Evolutionary conservation across 2,888 invertebrate genomes (phyloP).

Genomic region (Hydroisotoma schaefferi): DNA sequence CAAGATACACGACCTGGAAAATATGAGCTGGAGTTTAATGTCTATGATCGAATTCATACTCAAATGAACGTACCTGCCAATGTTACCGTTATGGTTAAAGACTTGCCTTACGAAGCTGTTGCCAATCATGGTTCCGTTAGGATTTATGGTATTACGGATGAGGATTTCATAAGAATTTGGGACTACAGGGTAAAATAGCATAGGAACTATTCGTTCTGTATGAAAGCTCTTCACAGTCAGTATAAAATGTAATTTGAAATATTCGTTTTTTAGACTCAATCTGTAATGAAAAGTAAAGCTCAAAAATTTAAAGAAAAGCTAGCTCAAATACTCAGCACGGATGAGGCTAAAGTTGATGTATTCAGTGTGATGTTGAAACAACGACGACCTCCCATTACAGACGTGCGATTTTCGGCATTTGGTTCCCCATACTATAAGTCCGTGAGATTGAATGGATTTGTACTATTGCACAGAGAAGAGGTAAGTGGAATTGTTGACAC

Average conservation of each 20-base stretch:
- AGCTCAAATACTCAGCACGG: slow-evolving; percentile 77
- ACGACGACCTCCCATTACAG: slow-evolving; percentile 81
- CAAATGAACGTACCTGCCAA: slow-evolving; percentile 95
- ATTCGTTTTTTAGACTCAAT: slow-evolving; percentile 71
- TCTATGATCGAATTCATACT: slow-evolving; percentile 90
- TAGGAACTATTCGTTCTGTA: background rate
- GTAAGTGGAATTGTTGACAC: too few species aligned
- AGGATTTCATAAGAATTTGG: slow-evolving; percentile 93
- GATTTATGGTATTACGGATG: slow-evolving; percentile 88
- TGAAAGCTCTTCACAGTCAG: background rate
- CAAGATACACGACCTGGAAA: slow-evolving; percentile 84
- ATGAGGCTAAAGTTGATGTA: slow-evolving; percentile 86
- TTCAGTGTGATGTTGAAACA: slow-evolving; percentile 86
- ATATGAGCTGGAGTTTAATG: slow-evolving; percentile 60
- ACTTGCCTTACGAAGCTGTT: slow-evolving; percentile 92
- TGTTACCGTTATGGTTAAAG: slow-evolving; percentile 88
- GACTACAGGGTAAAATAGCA: slow-evolving; percentile 60
- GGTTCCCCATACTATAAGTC: slow-evolving; percentile 95
- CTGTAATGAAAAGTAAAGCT: slow-evolving; percentile 78
- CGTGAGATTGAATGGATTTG: slow-evolving; percentile 87
- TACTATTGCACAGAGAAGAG: slow-evolving; percentile 86
- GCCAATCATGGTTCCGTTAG: slow-evolving; percentile 92
- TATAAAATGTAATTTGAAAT: slow-evolving; percentile 23
- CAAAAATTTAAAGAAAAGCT: slow-evolving; percentile 86
- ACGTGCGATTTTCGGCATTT: slow-evolving; percentile 90